These are phyloP conservation scores for Drosophila prosaltans DNA, from an alignment of 1,140 invertebrate species.

Conservation along the genomic window DNA sequence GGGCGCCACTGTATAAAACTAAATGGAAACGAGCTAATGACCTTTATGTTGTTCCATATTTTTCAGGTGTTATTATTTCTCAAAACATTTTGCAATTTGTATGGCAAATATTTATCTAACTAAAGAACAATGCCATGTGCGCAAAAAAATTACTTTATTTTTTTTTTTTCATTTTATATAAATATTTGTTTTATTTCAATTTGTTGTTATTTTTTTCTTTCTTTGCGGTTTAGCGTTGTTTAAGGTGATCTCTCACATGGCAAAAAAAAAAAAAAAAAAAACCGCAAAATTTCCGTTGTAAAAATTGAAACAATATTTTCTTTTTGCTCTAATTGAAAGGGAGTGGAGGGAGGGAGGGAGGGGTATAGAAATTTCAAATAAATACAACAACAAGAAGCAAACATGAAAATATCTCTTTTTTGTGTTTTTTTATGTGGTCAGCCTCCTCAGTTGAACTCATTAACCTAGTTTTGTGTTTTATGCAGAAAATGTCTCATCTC, in stretches of 20 bases:
- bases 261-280: slow-evolving; percentile 31
- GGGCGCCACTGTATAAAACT: no score
- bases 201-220: slow-evolving; percentile 26
- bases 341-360: not conserved
- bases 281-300: slow-evolving; percentile 52
- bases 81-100: not conserved
- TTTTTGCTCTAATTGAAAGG: slow-evolving; percentile 1
- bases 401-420: slow-evolving; percentile 35
- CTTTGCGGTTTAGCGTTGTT: slow-evolving; percentile 31
- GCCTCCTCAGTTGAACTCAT: slow-evolving; percentile 63
- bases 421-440: slow-evolving; percentile 5
- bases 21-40: no score
- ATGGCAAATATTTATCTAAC: not conserved
- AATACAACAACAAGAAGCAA: slow-evolving; percentile 31
- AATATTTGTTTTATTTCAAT: slow-evolving; percentile 3
- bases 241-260: slow-evolving; percentile 44
- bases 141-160: not conserved
- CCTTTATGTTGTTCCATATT: no score
- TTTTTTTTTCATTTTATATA: not conserved
- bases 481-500: slow-evolving; percentile 62
- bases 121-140: not conserved
- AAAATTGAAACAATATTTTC: slow-evolving; percentile 44
- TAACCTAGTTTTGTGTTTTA: slow-evolving; percentile 60
- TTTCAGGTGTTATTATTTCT: no score
- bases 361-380: not conserved